Conservation (phyloP, 1,140 invertebrate genomes). For the Lycorma delicatula region DNA sequence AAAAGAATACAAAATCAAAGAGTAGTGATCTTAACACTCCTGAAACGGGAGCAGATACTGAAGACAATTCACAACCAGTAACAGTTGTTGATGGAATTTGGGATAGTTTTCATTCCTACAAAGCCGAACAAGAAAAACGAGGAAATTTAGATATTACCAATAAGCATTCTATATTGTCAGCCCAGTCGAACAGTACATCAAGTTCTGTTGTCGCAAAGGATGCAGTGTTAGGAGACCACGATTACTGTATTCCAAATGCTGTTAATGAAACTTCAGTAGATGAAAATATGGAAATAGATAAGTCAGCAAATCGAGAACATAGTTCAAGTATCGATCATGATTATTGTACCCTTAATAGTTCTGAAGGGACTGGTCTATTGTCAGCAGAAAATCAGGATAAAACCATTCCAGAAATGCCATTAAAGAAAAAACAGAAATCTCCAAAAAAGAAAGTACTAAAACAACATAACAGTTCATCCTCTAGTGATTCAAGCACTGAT, state of each 20-base stretch:
- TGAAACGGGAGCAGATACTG: constrained; percentile 5
- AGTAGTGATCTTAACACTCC: not conserved
- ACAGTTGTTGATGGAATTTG: constrained; percentile 60
- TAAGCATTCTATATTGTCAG: constrained; percentile 21
- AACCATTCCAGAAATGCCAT: not conserved
- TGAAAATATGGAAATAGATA: constrained; percentile 13
- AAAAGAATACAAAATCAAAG: not conserved
- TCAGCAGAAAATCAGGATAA: not conserved
- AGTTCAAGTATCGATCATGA: constrained; percentile 16
- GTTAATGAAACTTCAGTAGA: constrained; percentile 15
- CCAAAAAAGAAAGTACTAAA: constrained; percentile 40
- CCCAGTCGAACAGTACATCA: not conserved
- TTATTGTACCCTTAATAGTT: not conserved
- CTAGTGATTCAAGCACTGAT: constrained; percentile 62
- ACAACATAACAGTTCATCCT: constrained; percentile 42
- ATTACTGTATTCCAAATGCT: constrained; percentile 42
- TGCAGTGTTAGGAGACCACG: constrained; percentile 44
- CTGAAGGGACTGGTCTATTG: not conserved
- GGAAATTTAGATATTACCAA: constrained; percentile 24
- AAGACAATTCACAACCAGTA: constrained; percentile 30
- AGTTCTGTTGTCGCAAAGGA: constrained; percentile 22
- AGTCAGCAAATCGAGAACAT: constrained; percentile 8
- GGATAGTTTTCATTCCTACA: constrained; percentile 69
- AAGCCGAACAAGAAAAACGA: constrained; percentile 45
- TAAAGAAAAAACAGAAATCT: constrained; percentile 37